These are phyloP conservation scores for Coleophora deauratella DNA, from an alignment of 2,888 invertebrate genomes.

Conservation along the genomic window DNA sequence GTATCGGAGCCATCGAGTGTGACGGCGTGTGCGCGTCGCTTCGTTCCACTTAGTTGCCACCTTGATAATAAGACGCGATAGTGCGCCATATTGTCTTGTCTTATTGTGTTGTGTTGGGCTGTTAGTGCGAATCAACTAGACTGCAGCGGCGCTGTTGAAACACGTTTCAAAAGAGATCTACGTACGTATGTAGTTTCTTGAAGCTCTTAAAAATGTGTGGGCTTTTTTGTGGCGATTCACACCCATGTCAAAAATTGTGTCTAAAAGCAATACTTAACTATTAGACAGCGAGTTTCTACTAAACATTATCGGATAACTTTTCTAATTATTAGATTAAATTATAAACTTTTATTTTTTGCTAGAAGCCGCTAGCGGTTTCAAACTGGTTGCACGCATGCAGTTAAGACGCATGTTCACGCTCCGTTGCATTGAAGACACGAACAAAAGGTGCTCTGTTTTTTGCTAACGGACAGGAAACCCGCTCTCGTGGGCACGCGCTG, in stretches of 20 bases:
- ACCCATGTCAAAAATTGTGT: too few relatives aligned
- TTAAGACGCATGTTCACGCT: slow-evolving; percentile 38
- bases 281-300: too few relatives aligned
- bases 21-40: slow-evolving; percentile 44
- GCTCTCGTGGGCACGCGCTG: slow-evolving; percentile 40
- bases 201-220: too few relatives aligned
- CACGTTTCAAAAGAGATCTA: too few relatives aligned
- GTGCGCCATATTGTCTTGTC: slow-evolving; percentile 34
- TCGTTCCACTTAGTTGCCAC: slow-evolving; percentile 28
- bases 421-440: slow-evolving; percentile 26
- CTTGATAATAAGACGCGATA: slow-evolving; percentile 36
- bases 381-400: slow-evolving; percentile 28
- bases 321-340: too few relatives aligned
- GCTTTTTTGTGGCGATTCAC: too few relatives aligned
- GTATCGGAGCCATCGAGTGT: slow-evolving; percentile 38
- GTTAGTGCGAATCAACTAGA: too few relatives aligned
- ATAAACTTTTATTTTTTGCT: neutral
- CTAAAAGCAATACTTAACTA: too few relatives aligned
- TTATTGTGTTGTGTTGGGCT: slow-evolving; percentile 9
- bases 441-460: slow-evolving; percentile 29
- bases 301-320: too few relatives aligned
- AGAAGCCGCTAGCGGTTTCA: neutral
- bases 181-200: too few relatives aligned
- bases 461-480: slow-evolving; percentile 34
- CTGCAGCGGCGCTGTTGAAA: too few relatives aligned